Evolutionary conservation across 2,888 invertebrate species (phyloP).

Genomic region (Coecobrya sp.): DNA sequence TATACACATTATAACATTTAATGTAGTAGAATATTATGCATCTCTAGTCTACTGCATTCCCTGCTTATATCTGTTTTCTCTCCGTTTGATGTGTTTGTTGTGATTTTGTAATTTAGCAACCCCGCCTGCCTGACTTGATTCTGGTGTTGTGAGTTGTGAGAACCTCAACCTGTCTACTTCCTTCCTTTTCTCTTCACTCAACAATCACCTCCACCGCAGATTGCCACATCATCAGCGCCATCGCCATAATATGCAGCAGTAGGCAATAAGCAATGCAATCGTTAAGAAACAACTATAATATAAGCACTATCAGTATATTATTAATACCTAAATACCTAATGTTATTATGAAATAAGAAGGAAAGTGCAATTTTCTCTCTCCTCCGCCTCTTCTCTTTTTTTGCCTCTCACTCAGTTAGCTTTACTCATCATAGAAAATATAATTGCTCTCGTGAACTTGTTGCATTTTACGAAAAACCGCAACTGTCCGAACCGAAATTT

Average conservation of each 20-base stretch:
- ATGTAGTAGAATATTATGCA: background rate
- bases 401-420: background rate
- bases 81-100: background rate
- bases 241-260: background rate
- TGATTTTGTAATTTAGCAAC: constrained; percentile 38
- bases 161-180: constrained; percentile 75
- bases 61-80: background rate
- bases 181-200: constrained; percentile 58
- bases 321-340: too few relatives aligned
- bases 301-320: background rate
- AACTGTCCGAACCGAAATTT: constrained; percentile 16
- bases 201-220: constrained; percentile 3
- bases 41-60: background rate
- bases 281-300: background rate
- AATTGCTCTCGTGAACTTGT: constrained; percentile 21
- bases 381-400: background rate
- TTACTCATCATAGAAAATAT: background rate
- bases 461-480: background rate
- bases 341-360: constrained; percentile 52
- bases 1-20: background rate
- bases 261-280: background rate
- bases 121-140: constrained; percentile 35
- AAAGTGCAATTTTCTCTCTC: constrained; percentile 34
- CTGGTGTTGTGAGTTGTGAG: constrained; percentile 57
- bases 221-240: constrained; percentile 60